A percentile compares a stretch with the other conserved stretches of the same genome.
These are phyloP conservation scores for Cydia amplana DNA, from an alignment of 1,140 invertebrate genomes.

Conservation along the genomic window DNA sequence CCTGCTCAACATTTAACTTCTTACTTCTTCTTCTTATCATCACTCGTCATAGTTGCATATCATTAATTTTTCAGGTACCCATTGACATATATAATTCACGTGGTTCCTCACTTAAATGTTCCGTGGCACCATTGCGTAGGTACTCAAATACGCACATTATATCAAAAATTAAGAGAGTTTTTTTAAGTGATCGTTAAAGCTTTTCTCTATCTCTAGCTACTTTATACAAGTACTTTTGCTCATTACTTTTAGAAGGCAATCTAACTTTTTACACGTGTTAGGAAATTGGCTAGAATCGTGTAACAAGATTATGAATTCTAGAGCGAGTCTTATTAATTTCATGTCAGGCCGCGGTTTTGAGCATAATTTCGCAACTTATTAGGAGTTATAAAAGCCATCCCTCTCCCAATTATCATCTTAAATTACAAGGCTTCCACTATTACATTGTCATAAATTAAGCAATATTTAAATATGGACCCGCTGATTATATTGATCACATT, in stretches of 20 bases:
- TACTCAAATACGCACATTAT: no score
- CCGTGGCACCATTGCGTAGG: no score
- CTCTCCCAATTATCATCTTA: neutral
- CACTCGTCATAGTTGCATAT: no score
- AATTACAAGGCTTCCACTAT: constrained; percentile 10
- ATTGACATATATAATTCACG: no score
- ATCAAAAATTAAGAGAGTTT: no score
- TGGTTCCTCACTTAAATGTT: no score
- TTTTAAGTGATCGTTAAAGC: no score
- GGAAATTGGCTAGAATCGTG: neutral
- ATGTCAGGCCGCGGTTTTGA: neutral
- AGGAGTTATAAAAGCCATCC: constrained; percentile 7
- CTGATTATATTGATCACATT: constrained; percentile 23
- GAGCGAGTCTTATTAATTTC: constrained; percentile 12
- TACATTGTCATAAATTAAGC: constrained; percentile 30
- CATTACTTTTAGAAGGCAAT: neutral
- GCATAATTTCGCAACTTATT: constrained; percentile 22
- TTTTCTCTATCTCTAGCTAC: no score
- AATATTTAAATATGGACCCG: constrained; percentile 5
- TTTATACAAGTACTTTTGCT: neutral
- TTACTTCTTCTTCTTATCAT: no score
- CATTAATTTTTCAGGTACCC: no score
- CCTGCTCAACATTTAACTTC: no score
- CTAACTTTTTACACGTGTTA: constrained; percentile 1
- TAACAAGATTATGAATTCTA: constrained; percentile 21